These are phyloP conservation scores for Pseudococcus viburni DNA, from an alignment of 2,888 invertebrate genomes.

Conservation along the genomic window DNA sequence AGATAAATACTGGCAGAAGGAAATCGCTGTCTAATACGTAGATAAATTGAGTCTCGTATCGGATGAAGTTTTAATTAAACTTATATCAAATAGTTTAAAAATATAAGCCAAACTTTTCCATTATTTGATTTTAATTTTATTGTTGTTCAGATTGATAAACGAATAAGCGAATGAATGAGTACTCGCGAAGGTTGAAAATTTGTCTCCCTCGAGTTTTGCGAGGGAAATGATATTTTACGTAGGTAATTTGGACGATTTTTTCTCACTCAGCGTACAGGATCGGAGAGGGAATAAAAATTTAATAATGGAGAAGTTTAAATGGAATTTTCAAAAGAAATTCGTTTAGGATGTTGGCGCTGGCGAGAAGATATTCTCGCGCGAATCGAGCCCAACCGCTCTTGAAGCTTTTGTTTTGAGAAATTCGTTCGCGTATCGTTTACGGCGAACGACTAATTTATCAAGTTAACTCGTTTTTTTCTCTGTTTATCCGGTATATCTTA, in stretches of 20 bases:
- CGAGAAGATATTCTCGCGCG: constrained; percentile 1
- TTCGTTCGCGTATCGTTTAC: constrained; percentile 29
- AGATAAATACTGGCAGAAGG: background rate
- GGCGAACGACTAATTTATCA: constrained; percentile 49
- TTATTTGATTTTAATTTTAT: constrained; percentile 29
- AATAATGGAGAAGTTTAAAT: constrained; percentile 43
- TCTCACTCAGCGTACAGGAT: background rate
- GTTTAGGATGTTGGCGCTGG: constrained; percentile 17
- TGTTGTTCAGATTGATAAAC: background rate
- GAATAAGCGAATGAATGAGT: background rate
- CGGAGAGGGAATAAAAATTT: constrained; percentile 13
- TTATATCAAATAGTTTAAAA: background rate
- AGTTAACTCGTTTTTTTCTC: constrained; percentile 5
- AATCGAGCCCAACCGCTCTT: background rate
- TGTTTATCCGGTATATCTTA: constrained; percentile 37
- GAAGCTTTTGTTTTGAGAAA: constrained; percentile 6
- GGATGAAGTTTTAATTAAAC: constrained; percentile 4
- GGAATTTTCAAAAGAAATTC: constrained; percentile 29
- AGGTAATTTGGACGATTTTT: background rate
- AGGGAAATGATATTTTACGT: background rate
- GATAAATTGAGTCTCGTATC: background rate
- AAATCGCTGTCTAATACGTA: background rate
- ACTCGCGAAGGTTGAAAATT: background rate
- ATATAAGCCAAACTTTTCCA: background rate
- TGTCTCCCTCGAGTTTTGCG: background rate